Conservation (phyloP, 2,113 vertebrate genomes). For the Dissostichus mawsoni region DNA sequence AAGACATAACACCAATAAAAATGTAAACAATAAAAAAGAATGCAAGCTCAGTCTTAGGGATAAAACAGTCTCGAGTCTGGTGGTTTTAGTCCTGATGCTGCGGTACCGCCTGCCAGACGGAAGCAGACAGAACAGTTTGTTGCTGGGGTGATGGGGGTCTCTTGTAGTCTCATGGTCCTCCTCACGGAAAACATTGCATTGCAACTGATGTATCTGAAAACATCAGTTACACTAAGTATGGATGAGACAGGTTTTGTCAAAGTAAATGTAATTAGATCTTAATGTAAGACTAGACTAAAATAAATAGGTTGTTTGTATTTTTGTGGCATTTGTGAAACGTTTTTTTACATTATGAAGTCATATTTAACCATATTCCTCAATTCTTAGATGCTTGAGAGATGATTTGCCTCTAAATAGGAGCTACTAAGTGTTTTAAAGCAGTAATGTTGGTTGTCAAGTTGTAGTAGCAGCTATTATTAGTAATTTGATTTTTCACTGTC, state of each 20-base stretch:
- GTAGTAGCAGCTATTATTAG: conserved; percentile 30
- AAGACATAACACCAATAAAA: no score
- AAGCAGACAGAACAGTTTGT: no score
- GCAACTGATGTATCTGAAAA: not conserved
- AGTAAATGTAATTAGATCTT: not conserved
- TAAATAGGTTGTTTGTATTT: not conserved
- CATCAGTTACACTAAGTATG: not conserved
- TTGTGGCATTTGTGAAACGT: not conserved
- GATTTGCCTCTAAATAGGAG: conserved; percentile 1
- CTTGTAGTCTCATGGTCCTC: not conserved
- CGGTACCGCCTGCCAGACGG: no score
- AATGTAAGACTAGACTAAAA: not conserved
- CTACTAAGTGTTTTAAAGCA: conserved; percentile 6
- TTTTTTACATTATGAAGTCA: not conserved
- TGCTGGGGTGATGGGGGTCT: no score
- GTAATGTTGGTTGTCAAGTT: not conserved
- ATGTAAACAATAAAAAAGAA: no score
- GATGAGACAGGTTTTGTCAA: not conserved
- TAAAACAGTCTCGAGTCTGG: no score
- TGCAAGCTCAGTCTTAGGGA: no score
- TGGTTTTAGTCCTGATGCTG: no score
- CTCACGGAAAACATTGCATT: not conserved
- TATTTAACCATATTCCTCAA: not conserved
- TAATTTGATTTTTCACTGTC: conserved; percentile 52
- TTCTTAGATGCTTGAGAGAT: not conserved